phyloP scores from a whole-genome alignment of 2,888 invertebrate species.

The Pseudococcus jackbeardsleyi region DNA sequence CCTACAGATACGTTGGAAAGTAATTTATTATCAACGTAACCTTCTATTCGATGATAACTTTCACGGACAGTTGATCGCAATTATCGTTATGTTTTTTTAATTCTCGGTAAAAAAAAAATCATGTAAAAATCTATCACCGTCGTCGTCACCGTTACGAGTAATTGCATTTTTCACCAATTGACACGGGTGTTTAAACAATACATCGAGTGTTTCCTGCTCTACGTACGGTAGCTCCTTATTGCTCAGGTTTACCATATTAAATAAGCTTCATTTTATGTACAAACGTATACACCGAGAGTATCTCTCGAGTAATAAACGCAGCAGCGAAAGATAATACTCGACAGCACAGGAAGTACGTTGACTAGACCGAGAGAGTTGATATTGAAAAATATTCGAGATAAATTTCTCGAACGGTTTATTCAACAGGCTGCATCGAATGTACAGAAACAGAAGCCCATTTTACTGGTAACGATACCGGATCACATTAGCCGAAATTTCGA shows the following conservation, averaged over 20 bases:
- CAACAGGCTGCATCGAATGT: neutral
- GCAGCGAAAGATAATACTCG: neutral
- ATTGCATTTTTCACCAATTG: neutral
- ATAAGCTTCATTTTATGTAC: neutral
- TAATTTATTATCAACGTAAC: slow-evolving; percentile 41
- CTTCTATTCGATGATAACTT: slow-evolving; percentile 27
- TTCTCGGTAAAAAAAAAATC: slow-evolving; percentile 35
- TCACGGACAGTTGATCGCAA: slow-evolving; percentile 44
- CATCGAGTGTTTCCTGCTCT: slow-evolving; percentile 3
- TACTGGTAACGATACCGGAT: neutral
- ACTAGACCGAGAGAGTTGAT: neutral
- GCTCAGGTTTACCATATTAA: neutral
- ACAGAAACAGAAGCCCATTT: neutral
- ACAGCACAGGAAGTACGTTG: neutral
- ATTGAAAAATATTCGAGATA: neutral
- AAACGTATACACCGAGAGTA: neutral
- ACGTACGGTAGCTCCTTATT: neutral
- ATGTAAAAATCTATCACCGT: neutral
- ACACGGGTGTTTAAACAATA: slow-evolving; percentile 12
- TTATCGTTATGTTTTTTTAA: slow-evolving; percentile 24
- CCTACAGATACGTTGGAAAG: slow-evolving; percentile 38
- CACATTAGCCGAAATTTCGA: too few relatives aligned
- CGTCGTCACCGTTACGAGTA: neutral
- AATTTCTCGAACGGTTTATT: neutral
- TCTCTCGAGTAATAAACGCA: neutral